Conservation (phyloP, 2,888 invertebrate species). For the Myathropa florea region DNA sequence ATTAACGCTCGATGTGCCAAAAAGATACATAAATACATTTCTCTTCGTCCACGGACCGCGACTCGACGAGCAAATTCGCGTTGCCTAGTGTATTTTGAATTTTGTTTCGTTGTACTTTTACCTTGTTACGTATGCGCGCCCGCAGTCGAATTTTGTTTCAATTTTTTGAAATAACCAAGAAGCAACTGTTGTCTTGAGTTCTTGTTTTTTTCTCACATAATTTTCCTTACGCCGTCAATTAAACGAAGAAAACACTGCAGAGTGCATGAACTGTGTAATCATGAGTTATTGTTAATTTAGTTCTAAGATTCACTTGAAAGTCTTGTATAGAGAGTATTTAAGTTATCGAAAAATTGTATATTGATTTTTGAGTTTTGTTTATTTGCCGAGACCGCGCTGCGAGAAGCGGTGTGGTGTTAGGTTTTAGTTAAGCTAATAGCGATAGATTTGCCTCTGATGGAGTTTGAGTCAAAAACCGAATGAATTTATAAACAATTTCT, state of each 20-base stretch:
- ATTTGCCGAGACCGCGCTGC: neutral
- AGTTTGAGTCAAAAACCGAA: conserved; percentile 40
- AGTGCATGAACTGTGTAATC: neutral
- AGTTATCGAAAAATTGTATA: neutral
- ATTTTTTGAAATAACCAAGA: conserved; percentile 46
- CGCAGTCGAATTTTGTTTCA: conserved; percentile 49
- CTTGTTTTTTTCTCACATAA: neutral
- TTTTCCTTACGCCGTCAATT: conserved; percentile 44
- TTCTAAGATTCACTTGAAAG: conserved; percentile 32
- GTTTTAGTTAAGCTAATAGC: conserved; percentile 8
- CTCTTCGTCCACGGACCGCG: conserved; percentile 1
- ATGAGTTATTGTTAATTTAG: conserved; percentile 48
- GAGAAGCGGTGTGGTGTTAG: conserved; percentile 25
- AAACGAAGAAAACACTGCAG: neutral
- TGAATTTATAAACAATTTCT: conserved; percentile 43
- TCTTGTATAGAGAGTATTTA: conserved; percentile 25
- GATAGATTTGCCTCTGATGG: conserved; percentile 8
- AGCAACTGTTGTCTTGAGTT: neutral
- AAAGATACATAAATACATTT: conserved; percentile 19
- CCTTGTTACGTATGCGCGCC: conserved; percentile 29
- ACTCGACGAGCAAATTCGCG: conserved; percentile 28
- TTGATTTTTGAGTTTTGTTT: neutral
- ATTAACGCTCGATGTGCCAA: conserved; percentile 65
- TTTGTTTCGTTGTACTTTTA: conserved; percentile 27
- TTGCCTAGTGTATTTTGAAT: conserved; percentile 8